Base-by-base conservation (phyloP, 1,140 invertebrate species). In the Aradophagus sp. region DNA sequence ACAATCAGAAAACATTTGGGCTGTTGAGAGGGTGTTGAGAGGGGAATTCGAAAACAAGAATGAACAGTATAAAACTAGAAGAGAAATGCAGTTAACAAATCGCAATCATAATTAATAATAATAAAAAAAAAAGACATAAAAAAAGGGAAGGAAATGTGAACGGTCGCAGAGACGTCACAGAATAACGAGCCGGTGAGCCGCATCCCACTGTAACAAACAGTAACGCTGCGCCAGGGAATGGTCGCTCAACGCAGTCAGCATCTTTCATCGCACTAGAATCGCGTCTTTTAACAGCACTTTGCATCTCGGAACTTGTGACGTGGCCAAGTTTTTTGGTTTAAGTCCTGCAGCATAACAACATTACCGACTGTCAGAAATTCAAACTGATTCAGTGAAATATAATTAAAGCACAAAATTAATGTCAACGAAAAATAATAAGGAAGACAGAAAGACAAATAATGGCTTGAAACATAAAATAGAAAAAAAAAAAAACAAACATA, bases 301-400 rank as follows among this genome's bases (percentile, higher is more conserved):
- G 72, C 81, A 77, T 80, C 81, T 79, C 76, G 77, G 71, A 74
- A 80, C 78, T 81, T 75, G 80, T 79, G 77, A 77, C 71, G 80
- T 77, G 79, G 79, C 78, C 80, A 78, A 84, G 77, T 74, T 81
- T 79, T 78, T 81, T 80, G 75, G 71, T 82, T 85, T 83, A 84
- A 76, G 80, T 82, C 83, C 84, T 84, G 83, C 74, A 84, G 82
- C 78, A 85, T 77, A n/a, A 73, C 27, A 84, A 84, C 73, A 80
- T 78, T 76, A 77, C 77, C 78, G 77, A 78, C 17, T 47, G n/a
- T n/a, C n/a, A n/a, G n/a, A n/a, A n/a, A n/a, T n/a, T n/a, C n/a
- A n/a, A n/a, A n/a, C n/a, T n/a, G n/a, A n/a, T n/a, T n/a, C n/a
- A n/a, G n/a, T n/a, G n/a, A n/a, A n/a, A n/a, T n/a, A n/a, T n/a